A percentile compares a stretch with the other conserved stretches of the same genome.
Conservation (phyloP, 2,888 invertebrate genomes). For the Sinelater perroti region DNA sequence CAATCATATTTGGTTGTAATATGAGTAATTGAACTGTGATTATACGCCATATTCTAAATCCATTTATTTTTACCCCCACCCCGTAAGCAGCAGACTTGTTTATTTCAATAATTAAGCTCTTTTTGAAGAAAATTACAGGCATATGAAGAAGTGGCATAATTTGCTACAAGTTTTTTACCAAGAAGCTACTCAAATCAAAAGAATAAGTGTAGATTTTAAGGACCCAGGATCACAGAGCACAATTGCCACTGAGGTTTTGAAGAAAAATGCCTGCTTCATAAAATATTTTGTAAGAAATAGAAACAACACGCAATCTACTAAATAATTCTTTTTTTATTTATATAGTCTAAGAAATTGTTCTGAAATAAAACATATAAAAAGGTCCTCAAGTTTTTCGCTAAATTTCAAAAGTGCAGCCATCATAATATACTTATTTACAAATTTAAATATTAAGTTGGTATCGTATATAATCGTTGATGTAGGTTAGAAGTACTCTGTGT, state of each 20-base stretch:
- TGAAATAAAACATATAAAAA: neutral
- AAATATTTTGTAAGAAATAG: conserved; percentile 16
- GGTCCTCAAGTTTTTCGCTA: too few relatives aligned
- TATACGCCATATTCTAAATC: too few relatives aligned
- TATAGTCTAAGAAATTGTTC: neutral
- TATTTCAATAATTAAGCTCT: neutral
- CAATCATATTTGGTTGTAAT: too few relatives aligned
- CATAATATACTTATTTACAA: too few relatives aligned
- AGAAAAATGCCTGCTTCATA: conserved; percentile 4
- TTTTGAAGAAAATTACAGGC: conserved; percentile 13
- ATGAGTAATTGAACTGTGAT: too few relatives aligned
- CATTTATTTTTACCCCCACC: too few relatives aligned
- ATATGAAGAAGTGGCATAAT: conserved; percentile 14
- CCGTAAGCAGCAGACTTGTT: too few relatives aligned
- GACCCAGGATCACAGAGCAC: neutral
- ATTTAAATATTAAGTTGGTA: too few relatives aligned
- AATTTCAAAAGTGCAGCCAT: too few relatives aligned
- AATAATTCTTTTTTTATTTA: too few relatives aligned
- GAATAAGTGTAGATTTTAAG: neutral
- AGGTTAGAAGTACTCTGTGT: too few relatives aligned
- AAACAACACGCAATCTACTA: neutral
- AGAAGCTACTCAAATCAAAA: neutral
- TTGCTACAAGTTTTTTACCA: conserved; percentile 3
- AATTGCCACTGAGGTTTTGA: conserved; percentile 8
- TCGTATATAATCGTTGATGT: too few relatives aligned